Percentiles rank a stretch among this genome's conserved stretches.
phyloP scores from a whole-genome alignment of 2,888 invertebrate species.

The Hanleya hanleyi region DNA sequence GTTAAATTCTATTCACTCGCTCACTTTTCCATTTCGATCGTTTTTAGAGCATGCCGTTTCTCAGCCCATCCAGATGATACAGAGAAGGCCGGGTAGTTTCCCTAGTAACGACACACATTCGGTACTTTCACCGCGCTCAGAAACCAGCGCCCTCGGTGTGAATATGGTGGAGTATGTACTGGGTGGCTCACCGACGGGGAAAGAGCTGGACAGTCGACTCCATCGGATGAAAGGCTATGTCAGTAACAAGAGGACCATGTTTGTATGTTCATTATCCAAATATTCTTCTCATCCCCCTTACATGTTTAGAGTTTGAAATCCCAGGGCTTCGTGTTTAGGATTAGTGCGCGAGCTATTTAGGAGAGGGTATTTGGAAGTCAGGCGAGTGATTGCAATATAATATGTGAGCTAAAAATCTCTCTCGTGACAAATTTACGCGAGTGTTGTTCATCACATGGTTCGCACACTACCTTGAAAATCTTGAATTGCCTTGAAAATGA shows the following conservation, averaged over 20 bases:
- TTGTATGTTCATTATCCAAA: constrained; percentile 21
- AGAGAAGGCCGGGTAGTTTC: constrained; percentile 65
- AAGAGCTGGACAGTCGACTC: constrained; percentile 82
- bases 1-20: too few species aligned
- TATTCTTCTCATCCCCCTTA: too few species aligned
- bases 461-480: too few species aligned
- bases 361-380: too few species aligned
- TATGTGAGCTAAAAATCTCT: too few species aligned
- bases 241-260: neutral
- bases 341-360: too few species aligned
- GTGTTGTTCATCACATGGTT: too few species aligned
- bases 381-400: too few species aligned
- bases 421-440: too few species aligned
- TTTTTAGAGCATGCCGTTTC: constrained; percentile 80
- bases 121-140: constrained; percentile 87
- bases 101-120: constrained; percentile 62
- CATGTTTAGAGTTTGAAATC: too few species aligned
- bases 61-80: constrained; percentile 82
- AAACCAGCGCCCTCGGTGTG: constrained; percentile 91
- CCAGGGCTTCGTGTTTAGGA: too few species aligned
- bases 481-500: too few species aligned
- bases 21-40: constrained; percentile 17
- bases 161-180: constrained; percentile 99
- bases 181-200: constrained; percentile 82
- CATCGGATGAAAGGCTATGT: constrained; percentile 37